Conservation (phyloP, 2,888 invertebrate species). For the Tuta absoluta region DNA sequence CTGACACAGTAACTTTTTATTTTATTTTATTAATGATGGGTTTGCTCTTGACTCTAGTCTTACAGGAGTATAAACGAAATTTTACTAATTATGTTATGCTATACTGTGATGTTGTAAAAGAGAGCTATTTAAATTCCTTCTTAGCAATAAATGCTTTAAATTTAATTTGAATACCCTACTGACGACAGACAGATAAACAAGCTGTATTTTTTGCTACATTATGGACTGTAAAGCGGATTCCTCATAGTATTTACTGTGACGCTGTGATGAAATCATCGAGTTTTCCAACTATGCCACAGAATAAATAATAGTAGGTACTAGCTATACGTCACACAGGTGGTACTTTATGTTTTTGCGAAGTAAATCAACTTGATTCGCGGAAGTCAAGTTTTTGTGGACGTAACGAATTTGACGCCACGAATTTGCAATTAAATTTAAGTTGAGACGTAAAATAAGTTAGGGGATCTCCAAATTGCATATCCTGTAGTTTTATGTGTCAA, state of each 20-base stretch:
- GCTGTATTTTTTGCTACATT: too few species aligned
- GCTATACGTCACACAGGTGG: neutral
- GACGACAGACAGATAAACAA: too few species aligned
- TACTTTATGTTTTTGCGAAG: conserved; percentile 13
- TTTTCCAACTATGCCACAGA: conserved; percentile 25
- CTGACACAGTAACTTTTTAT: too few species aligned
- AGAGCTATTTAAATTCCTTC: too few species aligned
- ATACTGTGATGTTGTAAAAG: too few species aligned
- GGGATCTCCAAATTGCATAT: neutral
- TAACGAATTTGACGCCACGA: neutral
- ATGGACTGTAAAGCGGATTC: neutral
- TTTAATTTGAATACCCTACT: too few species aligned
- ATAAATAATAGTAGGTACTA: too few species aligned
- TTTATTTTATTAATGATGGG: too few species aligned
- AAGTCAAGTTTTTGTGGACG: conserved; percentile 14
- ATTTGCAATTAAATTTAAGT: neutral
- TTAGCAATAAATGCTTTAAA: too few species aligned
- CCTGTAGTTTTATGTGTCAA: neutral
- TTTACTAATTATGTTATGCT: too few species aligned
- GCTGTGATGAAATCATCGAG: conserved; percentile 27
- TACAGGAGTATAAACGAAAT: too few species aligned
- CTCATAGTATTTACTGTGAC: conserved; percentile 19
- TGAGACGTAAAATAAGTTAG: neutral
- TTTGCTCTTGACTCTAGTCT: too few species aligned
- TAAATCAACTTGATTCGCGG: conserved; percentile 2